These are phyloP conservation scores for Calephelis perditalis DNA, from an alignment of 2,888 invertebrate genomes.

Conservation along the genomic window DNA sequence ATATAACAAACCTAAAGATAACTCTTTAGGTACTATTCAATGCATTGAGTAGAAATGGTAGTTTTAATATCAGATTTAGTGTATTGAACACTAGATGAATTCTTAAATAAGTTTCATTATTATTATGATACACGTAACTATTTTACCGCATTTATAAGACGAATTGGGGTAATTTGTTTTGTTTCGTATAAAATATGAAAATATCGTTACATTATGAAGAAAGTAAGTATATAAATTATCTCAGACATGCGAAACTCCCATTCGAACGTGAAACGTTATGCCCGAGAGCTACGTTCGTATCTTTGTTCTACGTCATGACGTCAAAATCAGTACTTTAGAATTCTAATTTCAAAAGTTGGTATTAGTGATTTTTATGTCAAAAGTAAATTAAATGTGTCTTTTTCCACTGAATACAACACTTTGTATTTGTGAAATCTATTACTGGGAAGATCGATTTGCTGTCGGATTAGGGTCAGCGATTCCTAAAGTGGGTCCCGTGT, in stretches of 20 bases:
- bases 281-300: not conserved
- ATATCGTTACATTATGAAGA: not conserved
- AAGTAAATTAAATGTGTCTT: not conserved
- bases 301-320: constrained; percentile 2
- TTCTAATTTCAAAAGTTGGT: not conserved
- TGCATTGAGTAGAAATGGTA: too few relatives aligned
- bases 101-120: not conserved
- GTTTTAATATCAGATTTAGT: too few relatives aligned
- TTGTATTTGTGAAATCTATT: too few relatives aligned
- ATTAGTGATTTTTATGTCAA: not conserved
- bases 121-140: not conserved
- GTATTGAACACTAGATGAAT: too few relatives aligned
- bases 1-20: too few relatives aligned
- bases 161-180: constrained; percentile 5
- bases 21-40: too few relatives aligned
- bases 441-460: too few relatives aligned
- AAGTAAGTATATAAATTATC: constrained; percentile 6
- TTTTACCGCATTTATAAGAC: not conserved
- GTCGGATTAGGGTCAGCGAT: too few relatives aligned
- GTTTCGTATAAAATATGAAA: constrained; percentile 8
- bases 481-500: too few relatives aligned
- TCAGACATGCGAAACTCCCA: constrained; percentile 10
- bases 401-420: too few relatives aligned
- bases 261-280: constrained; percentile 4
- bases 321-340: not conserved